Percentiles rank a stretch among this genome's conserved stretches.
phyloP scores from a whole-genome alignment of 2,113 vertebrate species.

The Actinemys pallida region DNA sequence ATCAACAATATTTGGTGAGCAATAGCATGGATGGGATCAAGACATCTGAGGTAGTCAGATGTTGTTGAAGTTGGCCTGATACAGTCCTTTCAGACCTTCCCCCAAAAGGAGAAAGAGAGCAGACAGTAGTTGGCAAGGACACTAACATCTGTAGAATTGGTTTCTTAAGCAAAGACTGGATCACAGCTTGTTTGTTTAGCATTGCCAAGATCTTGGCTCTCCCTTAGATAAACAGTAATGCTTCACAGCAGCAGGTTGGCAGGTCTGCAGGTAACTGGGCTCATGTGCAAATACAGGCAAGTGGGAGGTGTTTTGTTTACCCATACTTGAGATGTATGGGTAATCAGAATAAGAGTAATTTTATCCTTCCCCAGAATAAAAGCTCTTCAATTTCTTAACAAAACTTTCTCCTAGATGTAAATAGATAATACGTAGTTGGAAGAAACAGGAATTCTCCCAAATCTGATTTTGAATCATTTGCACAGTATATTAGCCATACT shows the following conservation, averaged over 20 bases:
- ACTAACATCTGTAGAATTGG: not conserved
- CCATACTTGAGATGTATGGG: not conserved
- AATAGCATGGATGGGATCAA: not conserved
- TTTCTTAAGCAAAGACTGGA: not conserved
- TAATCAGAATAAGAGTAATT: not conserved
- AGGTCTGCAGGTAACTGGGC: not conserved
- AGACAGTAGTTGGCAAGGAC: not conserved
- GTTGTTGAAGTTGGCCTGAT: not conserved
- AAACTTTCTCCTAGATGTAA: not conserved
- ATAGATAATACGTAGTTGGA: not conserved
- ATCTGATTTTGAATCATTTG: not conserved
- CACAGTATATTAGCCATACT: not conserved
- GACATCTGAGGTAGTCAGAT: not conserved
- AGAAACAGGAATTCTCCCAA: not conserved
- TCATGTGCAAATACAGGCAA: not conserved
- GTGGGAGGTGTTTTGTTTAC: not conserved
- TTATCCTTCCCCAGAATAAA: not conserved
- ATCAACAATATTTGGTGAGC: not conserved
- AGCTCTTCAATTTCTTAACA: not conserved
- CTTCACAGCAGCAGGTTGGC: not conserved
- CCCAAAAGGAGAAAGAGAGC: not conserved
- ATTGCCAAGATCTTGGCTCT: not conserved
- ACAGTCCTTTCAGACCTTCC: not conserved
- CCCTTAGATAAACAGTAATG: not conserved
- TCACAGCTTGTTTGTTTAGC: not conserved